A percentile compares a stretch with the other conserved stretches of the same genome.
phyloP scores from a whole-genome alignment of 2,113 vertebrate species.

The Callithrix jacchus region DNA sequence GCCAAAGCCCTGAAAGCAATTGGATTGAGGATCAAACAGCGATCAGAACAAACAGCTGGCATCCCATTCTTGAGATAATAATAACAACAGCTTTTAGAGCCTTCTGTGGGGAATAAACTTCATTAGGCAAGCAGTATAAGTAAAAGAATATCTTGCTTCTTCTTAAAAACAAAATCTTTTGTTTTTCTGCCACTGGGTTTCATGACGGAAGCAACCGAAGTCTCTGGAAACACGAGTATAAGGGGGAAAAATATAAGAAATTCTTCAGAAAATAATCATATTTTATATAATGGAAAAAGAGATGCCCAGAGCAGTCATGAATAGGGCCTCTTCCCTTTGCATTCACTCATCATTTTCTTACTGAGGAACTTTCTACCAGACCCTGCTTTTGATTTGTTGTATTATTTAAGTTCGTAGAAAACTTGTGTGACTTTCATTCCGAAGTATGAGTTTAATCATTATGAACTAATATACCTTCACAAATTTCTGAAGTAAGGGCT shows the following conservation, averaged over 20 bases:
- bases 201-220: neutral
- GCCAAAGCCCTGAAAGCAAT: neutral
- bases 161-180: neutral
- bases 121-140: neutral
- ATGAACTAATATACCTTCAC: neutral
- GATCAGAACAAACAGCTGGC: neutral
- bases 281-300: neutral
- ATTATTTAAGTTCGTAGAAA: neutral
- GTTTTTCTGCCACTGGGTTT: neutral
- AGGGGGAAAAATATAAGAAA: neutral
- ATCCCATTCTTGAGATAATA: neutral
- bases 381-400: neutral
- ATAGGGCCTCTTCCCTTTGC: neutral
- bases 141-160: neutral
- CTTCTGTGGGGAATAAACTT: neutral
- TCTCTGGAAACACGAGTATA: neutral
- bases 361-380: neutral
- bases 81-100: neutral
- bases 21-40: neutral
- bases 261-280: neutral
- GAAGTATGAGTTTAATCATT: neutral
- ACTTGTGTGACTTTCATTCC: neutral
- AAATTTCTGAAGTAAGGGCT: slow-evolving; percentile 34
- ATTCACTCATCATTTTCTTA: neutral
- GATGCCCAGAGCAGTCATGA: neutral